Evolutionary conservation across 2,113 vertebrate genomes (phyloP).

Genomic region (Bujurquina vittata): DNA sequence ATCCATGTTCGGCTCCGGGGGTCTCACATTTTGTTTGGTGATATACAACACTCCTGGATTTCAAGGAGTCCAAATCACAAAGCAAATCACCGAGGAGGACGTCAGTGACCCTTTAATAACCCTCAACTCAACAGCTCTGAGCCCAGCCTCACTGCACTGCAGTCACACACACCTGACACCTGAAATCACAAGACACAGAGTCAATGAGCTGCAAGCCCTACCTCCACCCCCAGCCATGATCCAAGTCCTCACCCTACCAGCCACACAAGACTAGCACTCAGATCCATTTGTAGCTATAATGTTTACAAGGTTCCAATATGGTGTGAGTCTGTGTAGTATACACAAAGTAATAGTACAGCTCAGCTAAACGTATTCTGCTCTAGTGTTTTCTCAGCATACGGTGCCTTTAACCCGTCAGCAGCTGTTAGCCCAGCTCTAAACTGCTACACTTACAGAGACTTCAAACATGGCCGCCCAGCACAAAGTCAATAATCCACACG

Average conservation of each 20-base stretch:
- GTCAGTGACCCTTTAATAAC: background rate
- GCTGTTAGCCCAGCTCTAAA: background rate
- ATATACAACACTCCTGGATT: background rate
- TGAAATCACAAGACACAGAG: background rate
- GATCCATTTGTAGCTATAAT: background rate
- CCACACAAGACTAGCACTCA: no score
- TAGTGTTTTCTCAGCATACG: no score
- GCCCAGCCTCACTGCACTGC: background rate
- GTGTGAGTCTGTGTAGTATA: background rate
- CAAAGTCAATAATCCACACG: conserved; percentile 60
- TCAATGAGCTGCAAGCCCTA: background rate
- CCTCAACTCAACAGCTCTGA: background rate
- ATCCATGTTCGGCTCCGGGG: background rate
- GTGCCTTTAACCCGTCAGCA: background rate
- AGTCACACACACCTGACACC: background rate
- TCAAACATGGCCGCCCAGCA: conserved; percentile 49
- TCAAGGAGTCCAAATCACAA: background rate
- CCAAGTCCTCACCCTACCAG: no score
- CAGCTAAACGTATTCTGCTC: background rate
- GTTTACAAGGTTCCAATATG: background rate
- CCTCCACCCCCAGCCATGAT: no score
- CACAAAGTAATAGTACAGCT: background rate
- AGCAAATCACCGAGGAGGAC: background rate
- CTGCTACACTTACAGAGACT: conserved; percentile 7
- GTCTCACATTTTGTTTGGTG: background rate